Conservation (phyloP, 2,797 vertebrate species). For the Gallinago solitaria region DNA sequence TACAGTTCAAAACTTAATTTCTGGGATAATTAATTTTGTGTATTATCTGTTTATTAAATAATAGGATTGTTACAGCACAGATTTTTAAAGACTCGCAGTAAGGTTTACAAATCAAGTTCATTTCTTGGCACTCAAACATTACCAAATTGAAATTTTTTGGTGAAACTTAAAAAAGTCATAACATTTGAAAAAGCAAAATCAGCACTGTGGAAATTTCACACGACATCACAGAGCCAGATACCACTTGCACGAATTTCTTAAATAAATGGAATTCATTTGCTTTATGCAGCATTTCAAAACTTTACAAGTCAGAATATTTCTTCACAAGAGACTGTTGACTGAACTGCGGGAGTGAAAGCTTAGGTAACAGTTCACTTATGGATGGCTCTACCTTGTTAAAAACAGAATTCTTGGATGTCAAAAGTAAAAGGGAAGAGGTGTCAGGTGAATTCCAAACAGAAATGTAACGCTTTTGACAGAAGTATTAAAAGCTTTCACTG, state of each 20-base stretch:
- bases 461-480: not conserved
- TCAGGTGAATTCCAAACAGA: not conserved
- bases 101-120: constrained; percentile 24
- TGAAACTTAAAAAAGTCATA: not conserved
- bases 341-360: not conserved
- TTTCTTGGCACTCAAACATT: constrained; percentile 36
- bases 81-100: constrained; percentile 9
- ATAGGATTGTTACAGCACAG: constrained; percentile 35
- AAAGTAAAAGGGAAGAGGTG: not conserved
- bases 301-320: not conserved
- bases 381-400: not conserved
- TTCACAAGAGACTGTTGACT: not conserved
- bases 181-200: constrained; percentile 4
- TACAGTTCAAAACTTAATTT: not conserved
- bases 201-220: not conserved
- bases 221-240: constrained; percentile 8
- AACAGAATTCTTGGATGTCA: not conserved
- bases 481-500: not conserved
- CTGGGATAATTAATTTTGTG: not conserved
- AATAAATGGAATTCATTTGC: not conserved
- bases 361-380: not conserved
- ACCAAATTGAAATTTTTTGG: not conserved
- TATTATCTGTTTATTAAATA: constrained; percentile 41
- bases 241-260: not conserved
- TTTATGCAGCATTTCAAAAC: not conserved